Conservation (phyloP, 2,888 invertebrate genomes). For the Elmis aenea region DNA sequence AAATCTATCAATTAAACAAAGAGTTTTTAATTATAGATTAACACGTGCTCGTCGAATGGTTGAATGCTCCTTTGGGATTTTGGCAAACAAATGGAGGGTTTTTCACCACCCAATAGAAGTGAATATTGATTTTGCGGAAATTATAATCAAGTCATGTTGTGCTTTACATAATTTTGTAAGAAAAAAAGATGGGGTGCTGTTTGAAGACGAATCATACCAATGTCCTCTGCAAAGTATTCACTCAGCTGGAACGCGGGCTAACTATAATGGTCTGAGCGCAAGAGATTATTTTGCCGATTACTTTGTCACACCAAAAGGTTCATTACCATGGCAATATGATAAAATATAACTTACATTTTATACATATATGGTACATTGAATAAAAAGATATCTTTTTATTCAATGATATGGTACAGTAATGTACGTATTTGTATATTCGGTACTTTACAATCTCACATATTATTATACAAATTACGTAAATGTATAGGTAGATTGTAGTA, state of each 20-base stretch:
- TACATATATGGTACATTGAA: too few relatives aligned
- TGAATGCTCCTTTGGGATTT: slow-evolving; percentile 2
- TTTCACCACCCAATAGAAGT: slow-evolving; percentile 2
- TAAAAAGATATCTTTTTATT: too few relatives aligned
- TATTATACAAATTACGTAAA: too few relatives aligned
- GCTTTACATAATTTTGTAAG: slow-evolving; percentile 11
- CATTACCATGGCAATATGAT: slow-evolving; percentile 13
- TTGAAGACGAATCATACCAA: slow-evolving; percentile 3
- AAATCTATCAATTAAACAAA: too few relatives aligned
- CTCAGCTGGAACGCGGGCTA: slow-evolving; percentile 5
- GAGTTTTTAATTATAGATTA: too few relatives aligned
- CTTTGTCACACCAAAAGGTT: slow-evolving; percentile 20
- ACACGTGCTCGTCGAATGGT: slow-evolving; percentile 1
- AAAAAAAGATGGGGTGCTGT: slow-evolving; percentile 6
- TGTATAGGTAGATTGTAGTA: too few relatives aligned
- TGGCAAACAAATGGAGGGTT: slow-evolving; percentile 1
- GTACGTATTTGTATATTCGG: too few relatives aligned
- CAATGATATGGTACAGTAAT: too few relatives aligned
- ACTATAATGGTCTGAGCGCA: slow-evolving; percentile 4
- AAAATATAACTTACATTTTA: too few relatives aligned
- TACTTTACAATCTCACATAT: too few relatives aligned
- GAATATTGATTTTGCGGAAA: slow-evolving; percentile 14
- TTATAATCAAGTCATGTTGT: slow-evolving; percentile 23
- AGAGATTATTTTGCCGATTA: slow-evolving; percentile 24
- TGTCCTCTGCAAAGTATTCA: slow-evolving; percentile 5